phyloP scores from a whole-genome alignment of 2,888 invertebrate species.

The Nymphalis urticae region DNA sequence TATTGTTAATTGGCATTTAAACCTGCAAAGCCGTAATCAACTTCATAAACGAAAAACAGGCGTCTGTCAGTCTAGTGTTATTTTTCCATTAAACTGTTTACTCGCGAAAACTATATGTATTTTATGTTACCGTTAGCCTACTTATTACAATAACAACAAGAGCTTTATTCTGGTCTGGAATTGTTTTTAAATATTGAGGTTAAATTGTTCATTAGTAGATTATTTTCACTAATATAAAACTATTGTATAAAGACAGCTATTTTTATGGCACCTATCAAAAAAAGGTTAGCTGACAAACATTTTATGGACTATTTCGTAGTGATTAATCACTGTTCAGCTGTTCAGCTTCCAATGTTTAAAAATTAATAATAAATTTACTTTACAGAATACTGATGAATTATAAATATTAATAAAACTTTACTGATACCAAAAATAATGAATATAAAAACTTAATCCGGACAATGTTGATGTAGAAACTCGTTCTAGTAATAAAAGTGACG shows the following conservation, averaged over 20 bases:
- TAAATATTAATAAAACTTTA: too few relatives aligned
- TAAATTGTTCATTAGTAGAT: background rate
- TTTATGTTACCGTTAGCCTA: slow-evolving; percentile 32
- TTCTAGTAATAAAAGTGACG: too few relatives aligned
- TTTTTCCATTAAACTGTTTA: slow-evolving; percentile 40
- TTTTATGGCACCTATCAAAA: background rate
- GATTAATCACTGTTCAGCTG: too few relatives aligned
- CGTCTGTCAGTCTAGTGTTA: slow-evolving; percentile 51
- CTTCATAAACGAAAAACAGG: slow-evolving; percentile 35
- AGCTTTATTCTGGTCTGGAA: slow-evolving; percentile 9
- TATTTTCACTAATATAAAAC: background rate
- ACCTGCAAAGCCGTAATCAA: slow-evolving; percentile 29
- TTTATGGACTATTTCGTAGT: too few relatives aligned
- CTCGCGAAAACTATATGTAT: slow-evolving; percentile 19
- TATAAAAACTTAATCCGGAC: too few relatives aligned
- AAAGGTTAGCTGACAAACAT: background rate
- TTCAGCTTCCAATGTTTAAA: background rate
- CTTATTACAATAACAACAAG: slow-evolving; percentile 18
- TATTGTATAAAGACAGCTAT: background rate
- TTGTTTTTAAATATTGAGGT: background rate
- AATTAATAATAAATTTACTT: background rate
- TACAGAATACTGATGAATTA: too few relatives aligned
- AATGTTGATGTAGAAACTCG: too few relatives aligned
- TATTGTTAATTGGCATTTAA: slow-evolving; percentile 14
- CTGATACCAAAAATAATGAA: too few relatives aligned